Evolutionary conservation across 2,113 vertebrate genomes (phyloP), one percentile per base, ranked within the genome.

Genomic region (Barbus barbus): DNA sequence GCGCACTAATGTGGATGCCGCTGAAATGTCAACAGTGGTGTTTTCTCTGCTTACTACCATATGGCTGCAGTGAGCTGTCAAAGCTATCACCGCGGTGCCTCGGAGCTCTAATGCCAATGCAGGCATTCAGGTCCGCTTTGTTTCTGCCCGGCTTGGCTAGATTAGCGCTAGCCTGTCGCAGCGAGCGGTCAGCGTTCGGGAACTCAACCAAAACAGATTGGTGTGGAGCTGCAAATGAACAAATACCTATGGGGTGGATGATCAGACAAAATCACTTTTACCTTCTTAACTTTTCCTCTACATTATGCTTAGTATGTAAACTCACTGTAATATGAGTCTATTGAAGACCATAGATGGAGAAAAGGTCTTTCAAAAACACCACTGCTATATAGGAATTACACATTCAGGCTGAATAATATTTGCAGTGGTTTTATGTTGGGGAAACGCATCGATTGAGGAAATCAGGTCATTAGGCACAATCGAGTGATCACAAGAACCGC

Each of bases 41-140:
- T 93, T 94, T 94, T 90, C 92, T 92, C 83, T 90, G 89, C 90
- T 91, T 93, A 93, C 93, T 91, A 91, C 92, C 92, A 93, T 93
- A 92, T 91, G 91, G 91, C 90, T 91, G 92, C 93, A 93, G 89
- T 91, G 89, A 91, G 90, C 91, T 91, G 90, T 90, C 92, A 93
- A 94, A 91, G 90, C 91, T 93, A 93, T 93, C 89, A 90, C 92
- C 91, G 88, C 87, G 86, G 83, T 56, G 85, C 73, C 41, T 76
- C 89, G 81, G 89, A 85, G 90, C 89, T 93, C 87, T 89, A 90
- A 92, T 92, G 91, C 90, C 91, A 93, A 94, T 93, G 91, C 41
- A 46, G 85, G 51, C 89, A 89, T 90, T 89, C 90, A 83, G 90
- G 85, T 86, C 83, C 86, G 87, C 92, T 93, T 95, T 93, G 90